Percentiles rank a stretch among this genome's conserved stretches.
Conservation (phyloP, 2,888 invertebrate species). For the Tenthredo mesomela region DNA sequence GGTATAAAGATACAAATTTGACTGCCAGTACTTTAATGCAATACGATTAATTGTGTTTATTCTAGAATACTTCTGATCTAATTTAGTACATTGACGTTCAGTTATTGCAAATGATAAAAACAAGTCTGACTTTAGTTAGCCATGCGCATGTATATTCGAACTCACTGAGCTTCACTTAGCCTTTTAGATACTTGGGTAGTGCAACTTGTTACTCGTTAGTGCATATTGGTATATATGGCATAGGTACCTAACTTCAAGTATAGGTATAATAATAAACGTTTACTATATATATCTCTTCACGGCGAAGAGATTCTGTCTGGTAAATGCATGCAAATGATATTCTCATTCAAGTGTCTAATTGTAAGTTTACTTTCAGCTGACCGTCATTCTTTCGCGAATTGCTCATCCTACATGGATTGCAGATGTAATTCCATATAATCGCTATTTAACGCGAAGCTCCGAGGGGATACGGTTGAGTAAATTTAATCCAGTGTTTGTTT, state of each 20-base stretch:
- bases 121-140: background rate
- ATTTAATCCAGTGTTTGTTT: conserved; percentile 42
- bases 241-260: conserved; percentile 8
- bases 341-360: conserved; percentile 39
- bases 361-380: conserved; percentile 40
- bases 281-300: background rate
- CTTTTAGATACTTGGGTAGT: background rate
- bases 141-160: background rate
- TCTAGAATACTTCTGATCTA: background rate
- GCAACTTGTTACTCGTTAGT: conserved; percentile 36
- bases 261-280: conserved; percentile 21
- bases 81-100: conserved; percentile 6
- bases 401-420: background rate
- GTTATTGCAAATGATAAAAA: conserved; percentile 18
- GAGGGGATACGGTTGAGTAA: background rate
- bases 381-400: conserved; percentile 2
- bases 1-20: background rate
- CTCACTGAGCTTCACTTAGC: background rate
- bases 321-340: conserved; percentile 43
- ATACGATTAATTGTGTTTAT: background rate
- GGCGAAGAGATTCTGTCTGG: conserved; percentile 3
- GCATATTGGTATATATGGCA: background rate
- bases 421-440: conserved; percentile 37
- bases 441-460: conserved; percentile 19
- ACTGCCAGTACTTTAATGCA: background rate